Conservation (phyloP, 2,113 vertebrate genomes). For the Nothobranchius kuhntae region DNA sequence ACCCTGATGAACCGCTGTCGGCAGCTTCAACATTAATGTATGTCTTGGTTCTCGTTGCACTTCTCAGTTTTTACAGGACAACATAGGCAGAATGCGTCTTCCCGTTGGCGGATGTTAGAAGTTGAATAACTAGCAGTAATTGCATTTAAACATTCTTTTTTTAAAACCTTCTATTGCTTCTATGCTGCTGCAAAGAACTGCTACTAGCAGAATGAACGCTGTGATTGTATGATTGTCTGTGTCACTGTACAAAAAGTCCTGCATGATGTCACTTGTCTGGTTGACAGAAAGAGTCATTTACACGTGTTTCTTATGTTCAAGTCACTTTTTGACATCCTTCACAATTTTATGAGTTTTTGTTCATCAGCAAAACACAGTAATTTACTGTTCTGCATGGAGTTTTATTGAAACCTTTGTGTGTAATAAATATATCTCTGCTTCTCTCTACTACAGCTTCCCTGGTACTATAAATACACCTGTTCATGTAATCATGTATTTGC, state of each 20-base stretch:
- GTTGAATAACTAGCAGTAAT: too few relatives aligned
- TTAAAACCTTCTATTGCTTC: not conserved
- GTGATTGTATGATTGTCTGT: constrained; percentile 39
- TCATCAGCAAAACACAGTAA: constrained; percentile 22
- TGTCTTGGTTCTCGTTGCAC: too few relatives aligned
- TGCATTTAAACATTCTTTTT: too few relatives aligned
- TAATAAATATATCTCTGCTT: constrained; percentile 61
- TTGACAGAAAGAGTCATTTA: constrained; percentile 27
- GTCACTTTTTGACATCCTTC: constrained; percentile 45
- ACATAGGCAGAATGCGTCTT: too few relatives aligned
- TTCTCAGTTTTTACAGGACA: too few relatives aligned
- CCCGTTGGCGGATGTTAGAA: too few relatives aligned
- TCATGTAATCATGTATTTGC: constrained; percentile 49
- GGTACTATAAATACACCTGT: constrained; percentile 41
- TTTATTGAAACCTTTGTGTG: constrained; percentile 43
- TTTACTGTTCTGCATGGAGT: constrained; percentile 54
- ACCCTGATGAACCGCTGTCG: too few relatives aligned
- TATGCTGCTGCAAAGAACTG: constrained; percentile 8
- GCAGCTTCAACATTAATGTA: too few relatives aligned
- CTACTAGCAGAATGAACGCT: constrained; percentile 8
- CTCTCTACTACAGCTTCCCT: constrained; percentile 46
- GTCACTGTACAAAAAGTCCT: constrained; percentile 9
- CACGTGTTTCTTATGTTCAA: constrained; percentile 26
- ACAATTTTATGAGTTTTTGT: constrained; percentile 28
- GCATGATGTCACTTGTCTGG: constrained; percentile 42